Base-by-base conservation (phyloP, 2,113 vertebrate species). In the Zosterops hypoxanthus region DNA sequence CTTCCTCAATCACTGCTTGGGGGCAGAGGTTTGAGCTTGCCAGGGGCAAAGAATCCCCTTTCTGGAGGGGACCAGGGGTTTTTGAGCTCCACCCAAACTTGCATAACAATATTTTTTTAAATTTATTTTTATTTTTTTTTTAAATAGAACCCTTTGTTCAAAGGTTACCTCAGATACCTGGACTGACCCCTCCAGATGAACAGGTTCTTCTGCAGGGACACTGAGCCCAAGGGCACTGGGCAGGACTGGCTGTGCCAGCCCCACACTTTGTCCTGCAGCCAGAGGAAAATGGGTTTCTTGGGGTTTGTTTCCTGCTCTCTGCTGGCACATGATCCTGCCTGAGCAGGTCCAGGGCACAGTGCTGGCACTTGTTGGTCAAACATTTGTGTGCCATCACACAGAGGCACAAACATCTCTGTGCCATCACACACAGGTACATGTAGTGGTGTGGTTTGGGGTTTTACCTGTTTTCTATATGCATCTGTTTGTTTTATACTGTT, bases 221-320 rank as follows among this genome's bases (percentile, higher is more conserved):
- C n/a, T 41, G 0, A 1, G 31, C 50, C 15, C 34, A 33, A 4
- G 29, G 44, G 28, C 3, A 1, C 42, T 36, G 64, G 53, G 36
- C 42, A 70, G 17, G 53, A 33, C 22, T 2, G 0, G 0, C 18
- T 55, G 42, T 46, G 34, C 21, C 25, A 16, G 39, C 64, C 41
- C 41, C 3, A 1, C n/a, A 9, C 15, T 57, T 79, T n/a, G 29
- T 28, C 53, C 21, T 0, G 0, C 46, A 72, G 50, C 26, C 49
- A 34, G 34, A 47, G 73, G 50, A 34, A 60, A 25, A 4, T 20
- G 46, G 11, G 5, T 34, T 81, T 42, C 9, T 5, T 34, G 65
- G 36, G 55, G 28, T 31, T 88, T 68, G 14, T 81, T 56, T 56
- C 59, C 69, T 87, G n/a, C 68, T 60, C 80, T 52, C 61, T 70